These are phyloP conservation scores for Agrochola lychnidis DNA, from an alignment of 2,888 invertebrate genomes.

Conservation along the genomic window DNA sequence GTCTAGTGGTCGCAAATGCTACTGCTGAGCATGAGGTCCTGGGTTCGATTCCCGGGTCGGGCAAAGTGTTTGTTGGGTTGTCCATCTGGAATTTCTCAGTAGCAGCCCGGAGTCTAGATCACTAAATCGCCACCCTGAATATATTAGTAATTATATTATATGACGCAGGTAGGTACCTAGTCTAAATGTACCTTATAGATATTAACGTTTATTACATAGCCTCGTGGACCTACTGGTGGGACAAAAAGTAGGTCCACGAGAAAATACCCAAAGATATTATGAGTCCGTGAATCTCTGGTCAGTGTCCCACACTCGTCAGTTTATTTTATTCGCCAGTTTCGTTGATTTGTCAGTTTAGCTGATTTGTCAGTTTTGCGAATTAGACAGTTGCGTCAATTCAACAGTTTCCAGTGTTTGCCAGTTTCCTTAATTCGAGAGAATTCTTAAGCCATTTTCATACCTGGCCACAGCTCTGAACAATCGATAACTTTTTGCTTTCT, in stretches of 20 bases:
- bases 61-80: no score
- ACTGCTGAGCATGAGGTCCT: no score
- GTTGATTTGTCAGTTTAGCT: background rate
- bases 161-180: background rate
- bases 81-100: no score
- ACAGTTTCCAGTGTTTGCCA: background rate
- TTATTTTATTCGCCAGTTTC: background rate
- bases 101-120: no score
- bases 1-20: no score
- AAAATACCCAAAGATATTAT: no score
- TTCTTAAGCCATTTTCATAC: constrained; percentile 13
- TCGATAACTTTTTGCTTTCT: constrained; percentile 78
- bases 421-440: background rate
- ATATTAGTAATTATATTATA: no score
- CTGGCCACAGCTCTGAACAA: constrained; percentile 66
- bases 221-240: no score
- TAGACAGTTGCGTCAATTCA: background rate
- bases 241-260: no score
- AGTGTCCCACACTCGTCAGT: background rate
- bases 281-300: background rate
- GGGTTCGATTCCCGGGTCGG: no score
- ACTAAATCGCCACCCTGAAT: no score
- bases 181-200: background rate
- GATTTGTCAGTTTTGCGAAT: background rate
- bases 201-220: no score